These are phyloP conservation scores for Calonectris borealis DNA, from an alignment of 2,113 vertebrate genomes.

Conservation along the genomic window DNA sequence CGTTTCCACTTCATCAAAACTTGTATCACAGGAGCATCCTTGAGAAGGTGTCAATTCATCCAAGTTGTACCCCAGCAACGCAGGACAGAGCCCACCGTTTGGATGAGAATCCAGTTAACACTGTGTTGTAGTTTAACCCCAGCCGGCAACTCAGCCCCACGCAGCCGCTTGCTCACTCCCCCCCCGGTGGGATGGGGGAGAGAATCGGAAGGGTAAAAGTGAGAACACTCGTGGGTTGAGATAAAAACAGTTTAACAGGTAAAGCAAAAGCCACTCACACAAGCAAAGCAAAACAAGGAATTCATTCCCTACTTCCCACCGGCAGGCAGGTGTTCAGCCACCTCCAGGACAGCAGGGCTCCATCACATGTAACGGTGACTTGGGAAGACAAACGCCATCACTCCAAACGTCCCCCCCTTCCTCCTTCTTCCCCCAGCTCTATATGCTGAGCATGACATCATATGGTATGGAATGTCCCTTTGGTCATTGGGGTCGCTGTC, in stretches of 20 bases:
- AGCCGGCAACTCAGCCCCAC: background rate
- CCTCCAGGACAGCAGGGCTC: background rate
- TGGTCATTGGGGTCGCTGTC: background rate
- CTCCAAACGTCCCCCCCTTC: background rate
- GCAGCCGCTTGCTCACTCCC: background rate
- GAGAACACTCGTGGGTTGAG: background rate
- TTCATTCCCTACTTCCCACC: no score
- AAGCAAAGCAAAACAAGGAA: background rate
- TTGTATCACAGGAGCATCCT: background rate
- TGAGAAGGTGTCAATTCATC: background rate
- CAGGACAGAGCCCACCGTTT: fast-evolving
- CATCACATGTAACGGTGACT: background rate
- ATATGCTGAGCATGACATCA: no score
- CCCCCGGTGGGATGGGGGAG: background rate
- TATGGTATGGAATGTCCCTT: background rate
- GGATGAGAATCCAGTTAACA: background rate
- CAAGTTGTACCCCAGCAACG: background rate
- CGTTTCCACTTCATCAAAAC: background rate
- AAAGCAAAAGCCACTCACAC: background rate
- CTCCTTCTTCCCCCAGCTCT: background rate
- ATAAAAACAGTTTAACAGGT: background rate
- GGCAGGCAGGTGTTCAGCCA: background rate
- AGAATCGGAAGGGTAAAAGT: background rate
- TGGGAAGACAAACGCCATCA: background rate
- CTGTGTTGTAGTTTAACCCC: background rate